phyloP scores from a whole-genome alignment of 2,797 vertebrate genomes.

The Numenius phaeopus region DNA sequence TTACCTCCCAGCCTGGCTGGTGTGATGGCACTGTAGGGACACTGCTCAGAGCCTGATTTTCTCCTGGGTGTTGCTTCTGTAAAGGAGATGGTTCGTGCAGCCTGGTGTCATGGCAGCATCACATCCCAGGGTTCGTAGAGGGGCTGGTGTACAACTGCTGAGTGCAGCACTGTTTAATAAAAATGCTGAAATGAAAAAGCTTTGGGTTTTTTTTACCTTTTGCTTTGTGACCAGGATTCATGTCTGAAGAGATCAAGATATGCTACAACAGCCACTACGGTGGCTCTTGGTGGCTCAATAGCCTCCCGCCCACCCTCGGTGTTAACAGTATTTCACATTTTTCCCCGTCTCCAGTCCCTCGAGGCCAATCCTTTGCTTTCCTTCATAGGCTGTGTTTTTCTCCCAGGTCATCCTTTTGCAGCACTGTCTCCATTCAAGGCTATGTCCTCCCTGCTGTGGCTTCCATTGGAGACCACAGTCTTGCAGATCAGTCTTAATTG shows the following conservation, averaged over 20 bases:
- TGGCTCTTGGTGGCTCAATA: not conserved
- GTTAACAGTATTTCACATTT: not conserved
- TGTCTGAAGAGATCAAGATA: not conserved
- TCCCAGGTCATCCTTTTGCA: not conserved
- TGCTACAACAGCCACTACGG: rapidly evolving
- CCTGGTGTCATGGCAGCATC: not conserved
- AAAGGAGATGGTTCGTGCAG: not conserved
- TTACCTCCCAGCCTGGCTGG: not conserved
- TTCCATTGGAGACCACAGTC: not conserved
- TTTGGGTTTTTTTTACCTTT: not conserved
- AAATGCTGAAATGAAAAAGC: not conserved
- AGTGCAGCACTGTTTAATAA: slow-evolving; percentile 31
- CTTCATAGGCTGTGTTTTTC: not conserved
- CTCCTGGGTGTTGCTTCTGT: not conserved
- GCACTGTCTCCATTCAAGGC: not conserved
- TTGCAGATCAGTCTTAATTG: not conserved
- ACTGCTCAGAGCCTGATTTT: not conserved
- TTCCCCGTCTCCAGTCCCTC: not conserved
- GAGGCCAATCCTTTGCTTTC: not conserved
- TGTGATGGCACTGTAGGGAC: not conserved
- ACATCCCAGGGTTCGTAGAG: not conserved
- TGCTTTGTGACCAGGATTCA: not conserved
- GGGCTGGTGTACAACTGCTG: not conserved
- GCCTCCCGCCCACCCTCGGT: not conserved
- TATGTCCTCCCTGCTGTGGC: not conserved